phyloP scores from a whole-genome alignment of 2,797 vertebrate genomes.

The Neoniphon sammara region DNA sequence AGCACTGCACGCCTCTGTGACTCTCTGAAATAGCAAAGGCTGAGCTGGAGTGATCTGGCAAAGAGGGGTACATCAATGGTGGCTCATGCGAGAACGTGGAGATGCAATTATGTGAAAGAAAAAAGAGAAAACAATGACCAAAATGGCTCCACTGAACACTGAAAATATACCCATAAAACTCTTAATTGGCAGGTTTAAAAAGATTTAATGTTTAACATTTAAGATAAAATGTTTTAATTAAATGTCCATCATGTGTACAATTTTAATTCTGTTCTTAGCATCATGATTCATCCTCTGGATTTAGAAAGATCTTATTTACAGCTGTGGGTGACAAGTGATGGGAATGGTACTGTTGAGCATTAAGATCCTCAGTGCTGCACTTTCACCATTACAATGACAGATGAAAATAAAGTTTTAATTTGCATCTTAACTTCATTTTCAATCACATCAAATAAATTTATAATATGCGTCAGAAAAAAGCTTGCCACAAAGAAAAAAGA shows the following conservation, averaged over 20 bases:
- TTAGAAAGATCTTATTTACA: slow-evolving; percentile 6
- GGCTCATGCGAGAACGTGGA: slow-evolving; percentile 9
- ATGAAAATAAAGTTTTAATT: background rate
- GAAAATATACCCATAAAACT: background rate
- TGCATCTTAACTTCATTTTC: background rate
- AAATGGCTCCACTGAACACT: background rate
- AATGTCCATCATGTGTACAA: background rate
- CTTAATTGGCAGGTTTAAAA: background rate
- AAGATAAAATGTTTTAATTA: too few species aligned
- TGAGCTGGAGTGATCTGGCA: slow-evolving; percentile 6
- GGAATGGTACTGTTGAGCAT: slow-evolving; percentile 23
- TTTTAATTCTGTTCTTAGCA: background rate
- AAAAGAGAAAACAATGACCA: background rate
- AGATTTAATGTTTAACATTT: background rate
- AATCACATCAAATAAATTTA: background rate
- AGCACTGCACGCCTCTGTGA: slow-evolving; percentile 28
- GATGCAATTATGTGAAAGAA: background rate
- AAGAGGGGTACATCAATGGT: slow-evolving; percentile 17
- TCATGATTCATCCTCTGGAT: background rate
- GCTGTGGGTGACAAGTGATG: background rate
- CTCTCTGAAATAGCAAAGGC: slow-evolving; percentile 28
- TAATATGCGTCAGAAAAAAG: background rate
- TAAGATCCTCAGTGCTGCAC: background rate
- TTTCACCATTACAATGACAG: background rate
- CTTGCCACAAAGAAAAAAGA: background rate